These are phyloP conservation scores for Diplodus puntazzo DNA, from an alignment of 2,797 vertebrate genomes.

Conservation along the genomic window DNA sequence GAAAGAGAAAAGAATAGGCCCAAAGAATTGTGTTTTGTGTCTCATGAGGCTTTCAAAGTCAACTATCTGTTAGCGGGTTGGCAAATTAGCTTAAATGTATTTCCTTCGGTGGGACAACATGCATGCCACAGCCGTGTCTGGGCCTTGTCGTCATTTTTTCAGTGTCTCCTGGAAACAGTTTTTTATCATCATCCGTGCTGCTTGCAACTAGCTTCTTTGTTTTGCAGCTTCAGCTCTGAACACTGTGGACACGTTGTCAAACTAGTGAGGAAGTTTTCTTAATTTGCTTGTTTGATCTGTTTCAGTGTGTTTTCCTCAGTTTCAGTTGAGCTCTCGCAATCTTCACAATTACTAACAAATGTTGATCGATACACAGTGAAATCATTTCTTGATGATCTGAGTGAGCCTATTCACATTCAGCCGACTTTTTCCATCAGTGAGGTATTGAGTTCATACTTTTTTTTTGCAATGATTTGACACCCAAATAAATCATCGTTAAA, in stretches of 20 bases:
- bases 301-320: not conserved
- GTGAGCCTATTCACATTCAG: constrained; percentile 5
- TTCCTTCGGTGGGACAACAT: not conserved
- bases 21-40: not conserved
- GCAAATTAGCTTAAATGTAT: not conserved
- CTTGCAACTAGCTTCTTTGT: not conserved
- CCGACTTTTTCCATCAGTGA: constrained; percentile 1
- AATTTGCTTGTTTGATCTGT: not conserved
- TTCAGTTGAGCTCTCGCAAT: not conserved
- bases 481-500: constrained; percentile 10
- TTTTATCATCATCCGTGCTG: not conserved
- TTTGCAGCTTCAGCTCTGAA: not conserved
- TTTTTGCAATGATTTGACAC: constrained; percentile 9
- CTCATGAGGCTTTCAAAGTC: not conserved
- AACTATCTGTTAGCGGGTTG: not conserved
- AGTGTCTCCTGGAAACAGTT: not conserved
- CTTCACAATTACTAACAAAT: constrained; percentile 35
- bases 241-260: no score
- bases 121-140: no score
- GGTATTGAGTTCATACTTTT: not conserved
- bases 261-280: not conserved
- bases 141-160: not conserved
- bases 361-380: constrained; percentile 64
- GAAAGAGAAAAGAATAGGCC: no score
- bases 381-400: constrained; percentile 25